Conservation (phyloP, 1,140 invertebrate species). For the Aporrectodea caliginosa region DNA sequence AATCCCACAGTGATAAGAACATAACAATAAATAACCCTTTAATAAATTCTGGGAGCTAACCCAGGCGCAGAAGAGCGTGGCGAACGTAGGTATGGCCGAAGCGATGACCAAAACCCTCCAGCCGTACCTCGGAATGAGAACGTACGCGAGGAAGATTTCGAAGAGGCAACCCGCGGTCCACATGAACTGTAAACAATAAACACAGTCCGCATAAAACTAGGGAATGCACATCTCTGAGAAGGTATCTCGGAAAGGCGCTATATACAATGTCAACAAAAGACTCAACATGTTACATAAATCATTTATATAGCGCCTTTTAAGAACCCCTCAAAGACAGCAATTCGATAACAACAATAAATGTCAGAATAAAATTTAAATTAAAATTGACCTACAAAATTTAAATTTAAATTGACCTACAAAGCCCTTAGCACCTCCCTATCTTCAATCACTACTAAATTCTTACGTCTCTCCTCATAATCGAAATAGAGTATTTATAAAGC, state of each 20-base stretch:
- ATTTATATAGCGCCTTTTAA: too few species aligned
- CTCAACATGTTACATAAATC: background rate
- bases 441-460: too few species aligned
- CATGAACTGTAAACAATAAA: constrained; percentile 52
- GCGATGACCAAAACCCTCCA: constrained; percentile 84
- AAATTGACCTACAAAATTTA: too few species aligned
- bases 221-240: background rate
- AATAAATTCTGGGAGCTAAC: too few species aligned
- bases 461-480: too few species aligned
- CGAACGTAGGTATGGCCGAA: constrained; percentile 77
- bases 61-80: constrained; percentile 62
- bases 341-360: too few species aligned
- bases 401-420: too few species aligned
- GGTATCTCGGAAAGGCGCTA: background rate
- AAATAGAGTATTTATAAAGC: too few species aligned
- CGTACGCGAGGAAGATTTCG: constrained; percentile 71
- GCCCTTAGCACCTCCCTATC: too few species aligned
- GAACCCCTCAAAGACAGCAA: too few species aligned
- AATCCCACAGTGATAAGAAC: background rate
- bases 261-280: background rate
- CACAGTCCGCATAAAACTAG: background rate
- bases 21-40: too few species aligned
- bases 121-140: constrained; percentile 75
- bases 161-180: constrained; percentile 46
- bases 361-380: too few species aligned